Conservation (phyloP, 2,113 vertebrate species). For the Eptesicus fuscus region DNA sequence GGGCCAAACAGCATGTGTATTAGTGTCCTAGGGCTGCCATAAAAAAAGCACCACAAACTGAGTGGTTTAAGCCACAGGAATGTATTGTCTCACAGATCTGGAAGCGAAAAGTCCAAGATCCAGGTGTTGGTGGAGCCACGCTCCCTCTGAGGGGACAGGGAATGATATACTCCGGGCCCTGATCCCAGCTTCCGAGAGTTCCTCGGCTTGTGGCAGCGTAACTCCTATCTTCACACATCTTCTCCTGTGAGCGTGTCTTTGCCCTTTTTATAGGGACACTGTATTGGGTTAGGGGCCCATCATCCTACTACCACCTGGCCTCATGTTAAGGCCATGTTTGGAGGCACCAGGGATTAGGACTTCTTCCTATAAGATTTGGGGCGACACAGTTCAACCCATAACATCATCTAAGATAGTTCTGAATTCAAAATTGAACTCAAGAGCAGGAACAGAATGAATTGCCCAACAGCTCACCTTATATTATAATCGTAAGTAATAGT, state of each 20-base stretch:
- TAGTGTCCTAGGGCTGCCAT: neutral
- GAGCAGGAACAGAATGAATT: neutral
- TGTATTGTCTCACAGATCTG: neutral
- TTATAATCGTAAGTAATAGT: neutral
- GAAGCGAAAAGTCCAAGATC: neutral
- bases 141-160: neutral
- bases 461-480: neutral
- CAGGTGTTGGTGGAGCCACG: neutral
- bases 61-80: neutral
- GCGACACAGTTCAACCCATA: neutral
- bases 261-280: neutral
- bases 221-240: neutral
- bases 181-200: neutral
- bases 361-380: neutral
- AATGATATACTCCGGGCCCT: neutral
- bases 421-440: slow-evolving; percentile 32
- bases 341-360: neutral
- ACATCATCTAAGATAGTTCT: neutral
- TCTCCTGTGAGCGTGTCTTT: neutral
- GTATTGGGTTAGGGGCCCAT: neutral
- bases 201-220: neutral
- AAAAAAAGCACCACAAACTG: neutral
- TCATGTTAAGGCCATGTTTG: neutral
- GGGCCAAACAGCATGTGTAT: neutral
- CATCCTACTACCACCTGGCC: neutral